These are phyloP conservation scores for Cherax quadricarinatus DNA, from an alignment of 1,140 invertebrate genomes.

Conservation along the genomic window DNA sequence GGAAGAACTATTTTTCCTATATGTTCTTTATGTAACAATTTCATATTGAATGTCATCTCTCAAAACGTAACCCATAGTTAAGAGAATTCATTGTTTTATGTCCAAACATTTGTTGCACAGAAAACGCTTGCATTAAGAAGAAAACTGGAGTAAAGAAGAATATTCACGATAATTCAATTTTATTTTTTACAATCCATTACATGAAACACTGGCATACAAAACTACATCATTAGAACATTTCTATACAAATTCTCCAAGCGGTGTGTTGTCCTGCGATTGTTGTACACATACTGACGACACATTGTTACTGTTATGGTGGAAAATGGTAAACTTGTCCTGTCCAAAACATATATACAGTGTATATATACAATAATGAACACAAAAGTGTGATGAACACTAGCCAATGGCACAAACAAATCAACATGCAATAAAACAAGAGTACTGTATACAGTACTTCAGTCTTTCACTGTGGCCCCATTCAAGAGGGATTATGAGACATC, in stretches of 20 bases:
- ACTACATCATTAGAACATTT: slow-evolving; percentile 4
- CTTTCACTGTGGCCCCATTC: background rate
- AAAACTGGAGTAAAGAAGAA: background rate
- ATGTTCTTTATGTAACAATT: too few species aligned
- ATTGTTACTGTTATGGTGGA: too few species aligned
- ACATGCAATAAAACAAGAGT: background rate
- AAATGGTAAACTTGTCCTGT: too few species aligned
- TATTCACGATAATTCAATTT: slow-evolving; percentile 1
- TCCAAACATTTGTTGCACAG: too few species aligned
- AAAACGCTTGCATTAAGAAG: background rate
- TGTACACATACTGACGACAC: background rate
- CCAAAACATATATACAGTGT: too few species aligned
- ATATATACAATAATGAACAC: too few species aligned
- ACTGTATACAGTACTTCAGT: too few species aligned
- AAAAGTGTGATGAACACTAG: too few species aligned
- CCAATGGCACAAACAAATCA: background rate
- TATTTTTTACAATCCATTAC: slow-evolving; percentile 28
- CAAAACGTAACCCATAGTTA: too few species aligned
- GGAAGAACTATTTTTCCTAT: too few species aligned
- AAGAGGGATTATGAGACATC: background rate
- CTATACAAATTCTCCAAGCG: slow-evolving; percentile 16
- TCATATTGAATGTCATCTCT: too few species aligned
- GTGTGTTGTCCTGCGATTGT: slow-evolving; percentile 9
- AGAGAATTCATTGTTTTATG: too few species aligned
- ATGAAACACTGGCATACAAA: slow-evolving; percentile 35